Percentiles rank a stretch among this genome's conserved stretches.
Conservation (phyloP, 2,113 vertebrate genomes). For the Psittacara wagleri region DNA sequence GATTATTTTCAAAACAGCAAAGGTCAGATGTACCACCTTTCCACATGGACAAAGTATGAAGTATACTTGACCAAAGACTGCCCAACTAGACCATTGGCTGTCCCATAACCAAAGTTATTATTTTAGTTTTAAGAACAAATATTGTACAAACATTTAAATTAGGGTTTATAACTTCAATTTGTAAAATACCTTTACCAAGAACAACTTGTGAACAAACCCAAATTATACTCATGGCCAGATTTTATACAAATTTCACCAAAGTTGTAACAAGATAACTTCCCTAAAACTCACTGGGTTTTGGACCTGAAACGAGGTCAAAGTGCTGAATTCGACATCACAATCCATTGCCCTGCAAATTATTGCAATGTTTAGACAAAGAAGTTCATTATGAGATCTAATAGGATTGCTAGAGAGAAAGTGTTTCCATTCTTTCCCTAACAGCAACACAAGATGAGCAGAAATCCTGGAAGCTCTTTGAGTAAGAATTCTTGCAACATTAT, state of each 20-base stretch:
- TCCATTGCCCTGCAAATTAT: neutral
- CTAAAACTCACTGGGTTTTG: neutral
- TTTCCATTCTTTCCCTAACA: neutral
- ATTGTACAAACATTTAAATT: neutral
- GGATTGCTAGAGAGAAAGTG: neutral
- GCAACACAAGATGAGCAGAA: neutral
- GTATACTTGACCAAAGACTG: neutral
- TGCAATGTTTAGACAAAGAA: slow-evolving; percentile 32
- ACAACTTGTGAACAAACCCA: neutral
- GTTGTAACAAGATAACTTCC: neutral
- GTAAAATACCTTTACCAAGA: neutral
- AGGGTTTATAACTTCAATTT: neutral
- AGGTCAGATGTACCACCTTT: neutral
- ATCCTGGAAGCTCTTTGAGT: neutral
- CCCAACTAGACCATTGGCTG: neutral
- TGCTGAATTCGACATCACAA: neutral
- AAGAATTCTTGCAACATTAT: neutral
- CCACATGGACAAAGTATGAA: neutral
- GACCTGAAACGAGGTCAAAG: neutral
- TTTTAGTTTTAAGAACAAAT: neutral
- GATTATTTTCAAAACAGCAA: slow-evolving; percentile 57
- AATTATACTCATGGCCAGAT: neutral
- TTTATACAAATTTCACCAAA: neutral
- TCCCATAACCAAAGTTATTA: neutral
- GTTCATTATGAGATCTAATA: slow-evolving; percentile 23